Evolutionary conservation across 2,797 vertebrate species (phyloP), one percentile per base, ranked within the genome.

Genomic region (Anisognathus igniventris): DNA sequence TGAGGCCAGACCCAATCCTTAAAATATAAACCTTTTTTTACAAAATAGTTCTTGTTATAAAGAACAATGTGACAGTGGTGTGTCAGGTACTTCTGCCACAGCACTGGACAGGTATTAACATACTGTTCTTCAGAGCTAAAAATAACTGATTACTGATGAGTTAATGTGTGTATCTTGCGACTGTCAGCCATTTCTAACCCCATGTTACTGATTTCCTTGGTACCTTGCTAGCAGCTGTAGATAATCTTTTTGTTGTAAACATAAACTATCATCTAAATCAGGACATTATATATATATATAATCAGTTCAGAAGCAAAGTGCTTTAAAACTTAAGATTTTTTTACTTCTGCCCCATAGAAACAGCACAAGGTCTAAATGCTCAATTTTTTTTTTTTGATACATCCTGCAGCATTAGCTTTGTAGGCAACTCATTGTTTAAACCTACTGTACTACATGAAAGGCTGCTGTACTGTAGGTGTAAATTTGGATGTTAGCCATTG

Each of bases 181-280:
- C 86, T 97, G 97, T 95, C 96, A 98, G 96, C 96, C 93, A 83
- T 97, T 97, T 97, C 91, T 94, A 96, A 93, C 84, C 95, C 92
- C 89, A 7, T 96, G 64, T 94, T 96, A 94, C 89, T 94, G 71
- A 85, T 97, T 98, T 97, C 90, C 97, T 97, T 94, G 94, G 90
- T 97, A 97, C 92, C 96, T 97, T 96, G 91, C 95, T 97, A 98
- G 98, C 97, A 98, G 97, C 97, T 98, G 97, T 97, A 97, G 92
- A 92, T 91, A 96, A 77, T 95, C 81, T 95, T 91, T 95, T 90
- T 93, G 93, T 97, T 97, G 97, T 97, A 97, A 97, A 97, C 97
- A 96, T 97, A 96, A 96, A 97, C 88, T 73, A 97, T 95, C 84
- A 78, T 95, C 97, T 97, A 97, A 97, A 97, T 97, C 95, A 96